Evolutionary conservation across 2,888 invertebrate species (phyloP), one percentile per base, ranked within the genome.

Genomic region (Dermolepida albohirtum): DNA sequence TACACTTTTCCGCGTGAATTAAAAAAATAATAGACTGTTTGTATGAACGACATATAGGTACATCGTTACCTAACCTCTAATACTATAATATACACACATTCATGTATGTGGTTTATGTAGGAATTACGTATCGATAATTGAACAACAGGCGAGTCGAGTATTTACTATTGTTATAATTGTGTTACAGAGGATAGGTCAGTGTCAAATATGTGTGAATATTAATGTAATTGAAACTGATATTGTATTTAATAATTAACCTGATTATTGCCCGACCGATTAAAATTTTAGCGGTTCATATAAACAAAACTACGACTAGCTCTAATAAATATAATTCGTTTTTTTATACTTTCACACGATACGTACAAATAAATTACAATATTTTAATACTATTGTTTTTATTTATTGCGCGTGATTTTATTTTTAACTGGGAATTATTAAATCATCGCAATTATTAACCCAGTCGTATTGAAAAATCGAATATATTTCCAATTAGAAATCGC

Each of bases 161-260:
- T 62, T 62, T 62, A 62, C 59, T 62, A 62, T 49, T 62, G 59
- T 29, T 47, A 43, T 29, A 64, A 44, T 64, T 64, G 64, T 54
- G 44, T 11, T 10, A 22, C 66, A 49, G 14, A 63, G 73, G 77
- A 75, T 79, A 80, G 80, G 81, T 81, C 79, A 79, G 78, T 80
- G 79, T 78, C 79, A 78, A 79, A 80, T 80, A 77, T 78, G 79
- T 77, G 80, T 79, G 79, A 78, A 80, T 80, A 79, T 79, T 80
- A 80, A 80, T 80, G 78, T 76, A 80, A 80, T 81, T 79, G 80
- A 78, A 79, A 78, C 76, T 75, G 78, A 80, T 81, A 79, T 78
- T 78, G 75, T 77, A 78, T 78, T 78, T 77, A 78, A 79, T 80
- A 78, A 81, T 81, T 79, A 79, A 78, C 77, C 74, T 75, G 71